Percentiles rank a stretch among this genome's conserved stretches.
phyloP scores from a whole-genome alignment of 2,113 vertebrate species.

The Gobius niger region DNA sequence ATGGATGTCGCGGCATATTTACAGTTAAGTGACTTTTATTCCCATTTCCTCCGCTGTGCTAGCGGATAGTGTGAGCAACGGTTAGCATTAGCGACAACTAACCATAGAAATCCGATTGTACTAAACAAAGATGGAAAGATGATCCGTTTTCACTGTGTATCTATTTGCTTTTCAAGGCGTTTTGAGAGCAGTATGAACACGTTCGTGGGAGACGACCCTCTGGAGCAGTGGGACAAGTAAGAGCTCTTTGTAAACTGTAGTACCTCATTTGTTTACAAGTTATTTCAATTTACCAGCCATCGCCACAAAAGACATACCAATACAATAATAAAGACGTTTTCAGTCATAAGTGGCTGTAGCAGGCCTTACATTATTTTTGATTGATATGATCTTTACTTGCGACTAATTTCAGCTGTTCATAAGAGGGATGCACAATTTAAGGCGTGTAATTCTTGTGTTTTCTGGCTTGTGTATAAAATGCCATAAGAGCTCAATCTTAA shows the following conservation, averaged over 20 bases:
- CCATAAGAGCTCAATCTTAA: too few relatives aligned
- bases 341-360: too few relatives aligned
- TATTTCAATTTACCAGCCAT: neutral
- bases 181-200: slow-evolving; percentile 79
- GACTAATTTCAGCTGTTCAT: too few relatives aligned
- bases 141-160: neutral
- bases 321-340: too few relatives aligned
- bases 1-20: slow-evolving; percentile 63
- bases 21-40: slow-evolving; percentile 54
- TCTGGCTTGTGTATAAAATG: too few relatives aligned
- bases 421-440: too few relatives aligned
- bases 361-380: too few relatives aligned
- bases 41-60: neutral
- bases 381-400: too few relatives aligned
- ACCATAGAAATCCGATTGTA: neutral
- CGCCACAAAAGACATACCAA: neutral
- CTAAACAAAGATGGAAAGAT: neutral
- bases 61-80: slow-evolving; percentile 6
- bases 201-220: slow-evolving; percentile 84
- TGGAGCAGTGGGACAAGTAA: slow-evolving; percentile 88
- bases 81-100: neutral
- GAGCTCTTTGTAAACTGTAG: neutral
- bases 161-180: slow-evolving; percentile 61
- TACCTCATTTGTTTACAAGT: too few relatives aligned
- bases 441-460: too few relatives aligned